phyloP scores from a whole-genome alignment of 1,140 invertebrate genomes.

The Nephila pilipes region DNA sequence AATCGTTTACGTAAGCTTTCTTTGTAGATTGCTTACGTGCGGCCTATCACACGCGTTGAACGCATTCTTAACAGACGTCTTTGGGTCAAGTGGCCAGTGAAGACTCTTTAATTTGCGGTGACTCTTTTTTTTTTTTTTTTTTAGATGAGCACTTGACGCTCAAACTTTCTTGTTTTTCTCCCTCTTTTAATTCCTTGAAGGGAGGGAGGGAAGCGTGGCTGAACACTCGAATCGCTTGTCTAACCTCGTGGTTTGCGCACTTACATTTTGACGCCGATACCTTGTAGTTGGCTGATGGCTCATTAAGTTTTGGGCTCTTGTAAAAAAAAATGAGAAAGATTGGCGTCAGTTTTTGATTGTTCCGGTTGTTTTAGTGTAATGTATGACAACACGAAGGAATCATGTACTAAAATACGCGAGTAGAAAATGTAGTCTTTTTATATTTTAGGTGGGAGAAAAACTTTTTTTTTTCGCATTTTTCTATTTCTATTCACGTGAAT shows the following conservation, averaged over 20 bases:
- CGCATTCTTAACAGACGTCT: conserved; percentile 2
- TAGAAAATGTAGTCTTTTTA: background rate
- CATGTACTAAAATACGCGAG: background rate
- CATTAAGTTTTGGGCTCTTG: background rate
- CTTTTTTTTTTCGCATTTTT: no score
- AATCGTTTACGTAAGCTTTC: conserved; percentile 27
- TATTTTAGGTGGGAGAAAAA: no score
- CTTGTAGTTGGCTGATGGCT: background rate
- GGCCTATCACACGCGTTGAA: background rate
- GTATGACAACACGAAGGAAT: background rate
- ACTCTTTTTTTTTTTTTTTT: background rate
- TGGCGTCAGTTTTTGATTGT: background rate
- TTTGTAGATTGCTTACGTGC: background rate
- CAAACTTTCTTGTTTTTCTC: background rate
- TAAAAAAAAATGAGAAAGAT: background rate
- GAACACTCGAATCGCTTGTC: background rate
- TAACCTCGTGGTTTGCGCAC: background rate
- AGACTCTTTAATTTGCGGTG: background rate
- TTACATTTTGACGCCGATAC: background rate
- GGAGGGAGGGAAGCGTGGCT: background rate
- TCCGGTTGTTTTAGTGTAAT: background rate
- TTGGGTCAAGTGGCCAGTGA: background rate
- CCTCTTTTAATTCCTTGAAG: background rate
- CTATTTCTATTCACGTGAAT: no score
- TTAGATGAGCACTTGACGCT: background rate